Evolutionary conservation across 2,797 vertebrate species (phyloP), one percentile per base, ranked within the genome.

Genomic region (Oophaga sylvatica): DNA sequence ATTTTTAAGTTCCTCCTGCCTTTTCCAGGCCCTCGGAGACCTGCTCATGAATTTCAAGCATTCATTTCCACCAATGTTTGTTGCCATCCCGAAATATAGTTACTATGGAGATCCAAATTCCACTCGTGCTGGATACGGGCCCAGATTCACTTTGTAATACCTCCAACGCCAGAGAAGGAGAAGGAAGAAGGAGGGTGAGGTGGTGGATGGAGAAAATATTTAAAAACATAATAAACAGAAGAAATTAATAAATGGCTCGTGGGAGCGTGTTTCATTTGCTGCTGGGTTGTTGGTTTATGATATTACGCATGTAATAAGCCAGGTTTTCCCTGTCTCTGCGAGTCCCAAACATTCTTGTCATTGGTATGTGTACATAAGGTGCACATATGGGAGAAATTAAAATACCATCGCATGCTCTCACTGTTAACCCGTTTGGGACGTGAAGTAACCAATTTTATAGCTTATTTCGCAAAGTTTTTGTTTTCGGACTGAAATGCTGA

Each of bases 1-100:
- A 89, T 89, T 89, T 89, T 86, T 87, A 89, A 70, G 86, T 86
- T 89, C 84, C 88, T 89, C 67, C 48, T 86, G 88, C 88, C 84
- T 89, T 86, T 89, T 89, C 88, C 88, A 87, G 88, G 80, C 88
- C 88, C 88, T 89, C 80, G 26, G 88, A 89, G 88, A 89, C 75
- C 88, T 80, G 88, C 88, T 89, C 84, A 89, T 89, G 88, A 89
- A 89, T 89, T 89, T 87, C 67, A 89, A 86, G 88, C 88, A 89
- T 89, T 89, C 88, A 89, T 89, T 83, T 89, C 77, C 80, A 71
- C 84, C 88, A 86, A 53, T 89, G 88, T 89, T 89, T 89, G 88
- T 89, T 89, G 84, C 88, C 85, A 86, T 89, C 88, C 88, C 56
- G 70, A 89, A 89, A 89, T 89, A 77, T 75, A 57, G 88, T 89